Conservation (phyloP, 2,797 vertebrate genomes). For the Hippoglossus hippoglossus region DNA sequence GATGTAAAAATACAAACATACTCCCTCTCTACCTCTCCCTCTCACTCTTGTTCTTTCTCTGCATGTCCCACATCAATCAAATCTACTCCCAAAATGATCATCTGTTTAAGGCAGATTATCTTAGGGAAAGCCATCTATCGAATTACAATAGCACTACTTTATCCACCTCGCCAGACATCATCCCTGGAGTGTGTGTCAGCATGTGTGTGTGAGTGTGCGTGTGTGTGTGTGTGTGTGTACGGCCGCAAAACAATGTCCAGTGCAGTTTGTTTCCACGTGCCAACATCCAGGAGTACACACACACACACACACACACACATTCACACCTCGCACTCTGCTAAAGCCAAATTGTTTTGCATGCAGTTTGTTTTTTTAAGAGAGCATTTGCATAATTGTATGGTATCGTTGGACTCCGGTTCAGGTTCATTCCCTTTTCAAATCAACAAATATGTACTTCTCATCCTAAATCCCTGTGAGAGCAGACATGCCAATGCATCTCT, state of each 20-base stretch:
- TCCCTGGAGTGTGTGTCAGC: constrained; percentile 73
- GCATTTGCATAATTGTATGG: constrained; percentile 82
- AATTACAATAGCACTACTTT: constrained; percentile 88
- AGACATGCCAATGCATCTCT: constrained; percentile 44
- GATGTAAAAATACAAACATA: constrained; percentile 47
- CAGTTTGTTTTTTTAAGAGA: constrained; percentile 61
- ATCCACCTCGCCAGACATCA: constrained; percentile 84
- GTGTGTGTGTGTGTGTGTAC: constrained; percentile 11
- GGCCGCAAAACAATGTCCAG: constrained; percentile 67
- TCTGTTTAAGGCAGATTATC: constrained; percentile 87
- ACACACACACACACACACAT: background rate
- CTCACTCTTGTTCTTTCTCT: constrained; percentile 55
- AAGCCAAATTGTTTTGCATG: constrained; percentile 58
- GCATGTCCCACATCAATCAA: constrained; percentile 83
- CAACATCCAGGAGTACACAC: constrained; percentile 30
- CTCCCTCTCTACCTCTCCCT: constrained; percentile 31
- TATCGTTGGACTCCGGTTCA: constrained; percentile 76
- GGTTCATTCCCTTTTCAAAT: constrained; percentile 74
- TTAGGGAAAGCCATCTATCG: constrained; percentile 85
- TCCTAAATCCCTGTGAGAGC: constrained; percentile 56
- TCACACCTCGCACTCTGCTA: constrained; percentile 49
- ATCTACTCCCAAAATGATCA: constrained; percentile 87
- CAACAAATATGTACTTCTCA: constrained; percentile 75
- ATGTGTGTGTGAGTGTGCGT: constrained; percentile 36
- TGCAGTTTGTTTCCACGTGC: constrained; percentile 57